These are phyloP conservation scores for Nannobrachium achirus DNA, from an alignment of 2,113 vertebrate species.

Conservation along the genomic window DNA sequence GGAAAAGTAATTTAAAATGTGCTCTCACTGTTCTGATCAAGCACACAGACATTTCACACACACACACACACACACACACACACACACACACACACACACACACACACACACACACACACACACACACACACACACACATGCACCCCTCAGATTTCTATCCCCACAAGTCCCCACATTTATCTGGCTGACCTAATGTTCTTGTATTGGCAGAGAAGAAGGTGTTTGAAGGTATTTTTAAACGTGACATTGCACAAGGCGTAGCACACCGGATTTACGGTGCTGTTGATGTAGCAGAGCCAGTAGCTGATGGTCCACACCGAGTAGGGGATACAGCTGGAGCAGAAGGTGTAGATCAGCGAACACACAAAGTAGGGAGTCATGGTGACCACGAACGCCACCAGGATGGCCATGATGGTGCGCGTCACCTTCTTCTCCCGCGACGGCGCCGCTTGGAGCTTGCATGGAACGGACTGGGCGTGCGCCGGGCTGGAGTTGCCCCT, in stretches of 20 bases:
- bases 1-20: conserved; percentile 26
- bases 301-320: conserved; percentile 98
- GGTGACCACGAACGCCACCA: conserved; percentile 96
- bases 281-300: conserved; percentile 99
- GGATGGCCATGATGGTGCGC: conserved; percentile 96
- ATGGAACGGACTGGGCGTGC: conserved; percentile 52
- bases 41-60: conserved; percentile 7
- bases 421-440: conserved; percentile 98
- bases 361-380: conserved; percentile 99
- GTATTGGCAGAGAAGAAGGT: conserved; percentile 97
- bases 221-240: conserved; percentile 99
- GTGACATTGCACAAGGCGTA: conserved; percentile 97
- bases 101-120: conserved; percentile 2
- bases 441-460: conserved; percentile 88
- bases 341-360: conserved; percentile 99
- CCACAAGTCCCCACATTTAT: conserved; percentile 76
- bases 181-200: conserved; percentile 94
- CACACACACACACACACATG: background rate
- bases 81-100: conserved; percentile 5
- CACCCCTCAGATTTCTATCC: background rate
- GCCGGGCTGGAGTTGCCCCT: conserved; percentile 73
- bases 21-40: conserved; percentile 17
- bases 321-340: conserved; percentile 91
- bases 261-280: conserved; percentile 98
- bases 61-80: conserved; percentile 15